phyloP scores from a whole-genome alignment of 1,140 invertebrate species.

The Dryas iulia region DNA sequence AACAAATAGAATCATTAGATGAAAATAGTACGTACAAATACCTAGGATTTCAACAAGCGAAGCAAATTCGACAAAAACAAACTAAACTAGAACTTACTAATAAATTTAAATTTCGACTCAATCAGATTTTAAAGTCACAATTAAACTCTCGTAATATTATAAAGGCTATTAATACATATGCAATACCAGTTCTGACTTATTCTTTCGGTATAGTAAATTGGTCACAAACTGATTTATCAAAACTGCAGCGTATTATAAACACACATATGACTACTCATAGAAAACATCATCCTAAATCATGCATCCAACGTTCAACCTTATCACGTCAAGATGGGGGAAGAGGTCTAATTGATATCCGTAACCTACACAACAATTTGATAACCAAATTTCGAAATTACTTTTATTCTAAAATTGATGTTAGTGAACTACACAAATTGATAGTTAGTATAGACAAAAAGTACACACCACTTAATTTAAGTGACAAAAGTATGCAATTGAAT shows the following conservation, averaged over 20 bases:
- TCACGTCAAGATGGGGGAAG: slow-evolving; percentile 4
- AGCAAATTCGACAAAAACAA: neutral
- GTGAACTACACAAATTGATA: neutral
- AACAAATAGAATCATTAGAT: slow-evolving; percentile 5
- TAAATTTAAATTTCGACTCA: slow-evolving; percentile 7
- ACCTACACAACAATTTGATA: slow-evolving; percentile 19
- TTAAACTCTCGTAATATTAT: slow-evolving; percentile 8
- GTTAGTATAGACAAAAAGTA: neutral
- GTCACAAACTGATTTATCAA: slow-evolving; percentile 14
- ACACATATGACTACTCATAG: slow-evolving; percentile 9
- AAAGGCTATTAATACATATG: slow-evolving; percentile 15
- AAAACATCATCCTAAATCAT: slow-evolving; percentile 20
- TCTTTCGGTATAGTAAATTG: slow-evolving; percentile 17
- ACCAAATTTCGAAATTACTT: slow-evolving; percentile 16
- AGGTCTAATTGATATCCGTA: slow-evolving; percentile 18
- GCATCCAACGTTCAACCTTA: slow-evolving; percentile 12
- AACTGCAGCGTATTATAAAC: slow-evolving; percentile 7
- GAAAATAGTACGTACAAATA: slow-evolving; percentile 10
- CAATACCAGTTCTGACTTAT: slow-evolving; percentile 19
- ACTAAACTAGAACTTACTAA: neutral
- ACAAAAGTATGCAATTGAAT: neutral
- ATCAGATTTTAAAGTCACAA: slow-evolving; percentile 2
- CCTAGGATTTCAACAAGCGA: slow-evolving; percentile 8
- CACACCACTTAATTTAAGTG: neutral
- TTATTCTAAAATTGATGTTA: neutral